Conservation (phyloP, 2,113 vertebrate species). For the Montifringilla adamsi region DNA sequence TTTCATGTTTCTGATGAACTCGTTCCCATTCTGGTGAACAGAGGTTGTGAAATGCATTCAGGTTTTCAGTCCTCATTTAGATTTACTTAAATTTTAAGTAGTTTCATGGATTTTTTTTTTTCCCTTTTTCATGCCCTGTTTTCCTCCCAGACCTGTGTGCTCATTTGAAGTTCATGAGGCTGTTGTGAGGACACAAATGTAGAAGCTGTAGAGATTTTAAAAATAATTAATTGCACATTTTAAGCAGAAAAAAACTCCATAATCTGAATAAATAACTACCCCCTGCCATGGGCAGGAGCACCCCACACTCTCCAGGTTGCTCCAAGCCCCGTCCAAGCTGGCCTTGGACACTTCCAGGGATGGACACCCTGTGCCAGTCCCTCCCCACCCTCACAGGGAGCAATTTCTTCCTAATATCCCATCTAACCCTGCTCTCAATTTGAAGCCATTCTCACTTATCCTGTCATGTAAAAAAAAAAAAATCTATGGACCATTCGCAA, state of each 20-base stretch:
- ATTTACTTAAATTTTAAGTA: not conserved
- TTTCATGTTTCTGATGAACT: not conserved
- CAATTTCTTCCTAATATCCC: not conserved
- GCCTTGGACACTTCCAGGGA: not conserved
- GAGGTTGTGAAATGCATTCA: not conserved
- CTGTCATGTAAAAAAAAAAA: not conserved
- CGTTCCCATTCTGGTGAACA: fast-evolving
- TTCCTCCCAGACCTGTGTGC: not conserved
- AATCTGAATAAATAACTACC: not conserved
- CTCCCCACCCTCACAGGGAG: not conserved
- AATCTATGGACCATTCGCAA: not conserved
- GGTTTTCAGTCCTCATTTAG: not conserved
- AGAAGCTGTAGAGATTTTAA: not conserved
- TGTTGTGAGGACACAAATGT: not conserved
- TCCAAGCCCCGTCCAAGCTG: not conserved
- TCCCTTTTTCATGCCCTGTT: not conserved
- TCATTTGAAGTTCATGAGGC: not conserved
- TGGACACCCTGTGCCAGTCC: not conserved
- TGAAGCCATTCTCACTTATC: not conserved
- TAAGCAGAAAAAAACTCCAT: not conserved
- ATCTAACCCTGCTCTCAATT: not conserved
- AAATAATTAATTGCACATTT: not conserved
- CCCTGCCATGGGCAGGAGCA: not conserved
- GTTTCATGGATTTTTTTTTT: fast-evolving
- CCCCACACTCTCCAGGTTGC: not conserved